Evolutionary conservation across 2,888 invertebrate species (phyloP), one percentile per base, ranked within the genome.

Genomic region (Ametastegia equiseti): DNA sequence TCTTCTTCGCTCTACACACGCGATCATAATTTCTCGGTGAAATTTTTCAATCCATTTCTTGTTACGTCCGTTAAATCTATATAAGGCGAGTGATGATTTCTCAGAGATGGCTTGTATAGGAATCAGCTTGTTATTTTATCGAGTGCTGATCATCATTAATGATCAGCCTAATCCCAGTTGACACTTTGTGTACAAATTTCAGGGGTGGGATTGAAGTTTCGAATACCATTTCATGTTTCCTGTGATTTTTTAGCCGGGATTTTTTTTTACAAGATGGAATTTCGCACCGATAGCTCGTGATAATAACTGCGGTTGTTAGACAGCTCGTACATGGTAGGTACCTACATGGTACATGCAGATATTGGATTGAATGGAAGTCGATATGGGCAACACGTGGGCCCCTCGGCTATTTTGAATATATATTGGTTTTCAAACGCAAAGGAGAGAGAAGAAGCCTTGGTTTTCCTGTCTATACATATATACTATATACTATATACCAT

Each of bases 351-450:
- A 23, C 23, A 39, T 67, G 33, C 39, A 47, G 23, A 50, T 75
- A 75, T 36, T 33, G 60, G 78, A 78, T 78, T 78, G 78, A 78
- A 60, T 63, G 63, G 63, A 78, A 78, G 78, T 78, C 78, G 78
- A 78, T 78, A 78, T 42, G 78, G 78, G 78, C 78, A 78, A 78
- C 78, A 78, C 78, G 78, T 78, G 60, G 75, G 60, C 42, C 60
- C 67, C 78, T 57, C 15, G 78, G 63, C 60, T 78, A 78, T 78
- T 78, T 78, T 78, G 78, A 78, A 78, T 78, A 78, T 63, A 78
- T 78, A 78, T 78, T 78, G 78, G 42, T 78, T 78, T 78, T 78
- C 57, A 60, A 78, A 78, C 78, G 78, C 78, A 45, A 78, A 78
- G 13, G 27, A 36, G 33, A 39, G 23, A 36, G n/a, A 23, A 23